phyloP scores from a whole-genome alignment of 2,888 invertebrate species.

The Trichopria drosophilae region DNA sequence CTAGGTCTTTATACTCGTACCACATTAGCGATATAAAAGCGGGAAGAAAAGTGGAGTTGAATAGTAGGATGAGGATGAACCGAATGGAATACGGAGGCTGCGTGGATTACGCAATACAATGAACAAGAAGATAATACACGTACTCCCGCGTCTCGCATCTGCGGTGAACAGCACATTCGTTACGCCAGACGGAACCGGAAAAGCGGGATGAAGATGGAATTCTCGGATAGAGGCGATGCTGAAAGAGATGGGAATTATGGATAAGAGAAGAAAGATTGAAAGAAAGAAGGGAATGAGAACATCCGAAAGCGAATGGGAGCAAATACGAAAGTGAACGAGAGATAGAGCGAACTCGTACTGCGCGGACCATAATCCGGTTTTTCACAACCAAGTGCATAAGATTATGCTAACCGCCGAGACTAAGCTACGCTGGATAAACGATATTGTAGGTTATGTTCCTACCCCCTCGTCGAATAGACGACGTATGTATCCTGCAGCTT shows the following conservation, averaged over 20 bases:
- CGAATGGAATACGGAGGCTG: background rate
- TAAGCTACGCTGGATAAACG: conserved; percentile 47
- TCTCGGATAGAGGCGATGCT: too few species aligned
- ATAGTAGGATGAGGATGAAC: background rate
- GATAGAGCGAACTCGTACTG: background rate
- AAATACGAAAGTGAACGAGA: conserved; percentile 13
- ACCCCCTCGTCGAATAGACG: conserved; percentile 13
- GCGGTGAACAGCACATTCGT: too few species aligned
- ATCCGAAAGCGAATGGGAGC: background rate
- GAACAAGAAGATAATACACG: conserved; percentile 33
- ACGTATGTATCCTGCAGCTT: conserved; percentile 36
- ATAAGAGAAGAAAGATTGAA: too few species aligned
- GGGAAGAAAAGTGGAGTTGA: conserved; percentile 6
- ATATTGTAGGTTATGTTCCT: conserved; percentile 42
- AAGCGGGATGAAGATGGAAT: too few species aligned
- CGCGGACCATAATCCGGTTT: conserved; percentile 45
- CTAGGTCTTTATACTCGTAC: too few species aligned
- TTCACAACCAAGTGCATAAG: conserved; percentile 48
- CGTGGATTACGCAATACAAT: conserved; percentile 27
- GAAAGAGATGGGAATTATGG: too few species aligned
- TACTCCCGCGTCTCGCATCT: too few species aligned
- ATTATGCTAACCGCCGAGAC: conserved; percentile 45
- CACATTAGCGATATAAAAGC: too few species aligned
- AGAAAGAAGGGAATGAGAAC: conserved; percentile 8
- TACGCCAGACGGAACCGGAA: too few species aligned